These are phyloP conservation scores for Boloria euphrosyne DNA, from an alignment of 2,888 invertebrate genomes.

Conservation along the genomic window DNA sequence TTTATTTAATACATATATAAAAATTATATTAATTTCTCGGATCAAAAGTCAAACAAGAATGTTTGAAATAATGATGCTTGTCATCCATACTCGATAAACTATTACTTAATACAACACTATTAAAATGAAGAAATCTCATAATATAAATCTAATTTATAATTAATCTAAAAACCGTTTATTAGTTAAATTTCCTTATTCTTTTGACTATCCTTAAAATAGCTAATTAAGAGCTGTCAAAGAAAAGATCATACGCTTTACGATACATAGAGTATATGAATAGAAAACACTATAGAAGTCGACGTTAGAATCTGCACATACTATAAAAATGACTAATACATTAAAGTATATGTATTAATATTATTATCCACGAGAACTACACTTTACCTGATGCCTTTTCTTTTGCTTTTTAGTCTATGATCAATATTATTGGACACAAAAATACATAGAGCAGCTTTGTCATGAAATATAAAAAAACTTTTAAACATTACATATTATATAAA, in stretches of 20 bases:
- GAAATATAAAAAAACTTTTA: background rate
- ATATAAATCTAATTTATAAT: too few relatives aligned
- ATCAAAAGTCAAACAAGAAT: too few relatives aligned
- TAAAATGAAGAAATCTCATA: too few relatives aligned
- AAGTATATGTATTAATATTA: background rate
- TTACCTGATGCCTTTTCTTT: conserved; percentile 9
- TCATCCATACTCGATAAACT: too few relatives aligned
- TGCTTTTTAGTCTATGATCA: conserved; percentile 12
- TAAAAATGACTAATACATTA: background rate
- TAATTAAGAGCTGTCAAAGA: conserved; percentile 22
- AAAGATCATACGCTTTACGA: conserved; percentile 37
- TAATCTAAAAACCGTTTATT: too few relatives aligned
- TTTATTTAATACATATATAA: too few relatives aligned
- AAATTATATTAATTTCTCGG: too few relatives aligned
- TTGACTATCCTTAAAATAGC: conserved; percentile 22
- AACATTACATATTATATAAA: background rate
- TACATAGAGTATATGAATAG: conserved; percentile 22
- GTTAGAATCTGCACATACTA: conserved; percentile 22
- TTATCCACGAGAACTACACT: too few relatives aligned
- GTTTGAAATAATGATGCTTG: too few relatives aligned
- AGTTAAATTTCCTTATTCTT: too few relatives aligned
- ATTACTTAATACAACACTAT: too few relatives aligned
- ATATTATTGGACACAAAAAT: background rate
- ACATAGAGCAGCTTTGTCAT: background rate
- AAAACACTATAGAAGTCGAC: conserved; percentile 18